Evolutionary conservation across 2,113 vertebrate genomes (phyloP).

Genomic region (Archilochus colubris): DNA sequence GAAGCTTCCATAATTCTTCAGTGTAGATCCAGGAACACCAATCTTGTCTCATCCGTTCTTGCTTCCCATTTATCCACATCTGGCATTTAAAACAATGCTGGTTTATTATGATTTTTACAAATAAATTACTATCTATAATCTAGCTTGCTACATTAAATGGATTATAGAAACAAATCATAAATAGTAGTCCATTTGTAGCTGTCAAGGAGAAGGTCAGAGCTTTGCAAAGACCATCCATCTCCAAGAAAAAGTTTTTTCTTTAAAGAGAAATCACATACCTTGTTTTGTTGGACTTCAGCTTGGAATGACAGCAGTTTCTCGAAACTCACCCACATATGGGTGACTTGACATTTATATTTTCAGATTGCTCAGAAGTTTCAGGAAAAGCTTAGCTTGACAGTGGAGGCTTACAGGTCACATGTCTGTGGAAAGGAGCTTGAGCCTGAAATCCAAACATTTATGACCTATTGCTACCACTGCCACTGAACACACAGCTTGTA

Average conservation of each 20-base stretch:
- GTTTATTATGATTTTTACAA: constrained; percentile 73
- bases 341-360: background rate
- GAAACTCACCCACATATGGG: background rate
- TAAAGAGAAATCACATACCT: background rate
- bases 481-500: background rate
- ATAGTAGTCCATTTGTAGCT: constrained; percentile 49
- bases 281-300: background rate
- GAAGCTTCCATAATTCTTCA: constrained; percentile 55
- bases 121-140: constrained; percentile 67
- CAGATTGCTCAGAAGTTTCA: background rate
- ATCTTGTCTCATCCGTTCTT: constrained; percentile 4
- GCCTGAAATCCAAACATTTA: background rate
- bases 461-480: background rate
- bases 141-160: constrained; percentile 43
- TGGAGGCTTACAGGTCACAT: background rate
- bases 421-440: background rate
- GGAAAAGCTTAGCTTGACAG: background rate
- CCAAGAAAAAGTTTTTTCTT: constrained; percentile 1
- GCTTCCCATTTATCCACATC: constrained; percentile 24
- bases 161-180: constrained; percentile 70
- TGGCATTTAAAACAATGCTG: constrained; percentile 61
- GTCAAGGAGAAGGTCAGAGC: constrained; percentile 67
- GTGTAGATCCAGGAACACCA: constrained; percentile 23
- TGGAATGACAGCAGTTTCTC: background rate
- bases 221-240: constrained; percentile 51